A percentile compares a stretch with the other conserved stretches of the same genome.
Conservation (phyloP, 2,888 invertebrate species). For the Morpho deidamia region DNA sequence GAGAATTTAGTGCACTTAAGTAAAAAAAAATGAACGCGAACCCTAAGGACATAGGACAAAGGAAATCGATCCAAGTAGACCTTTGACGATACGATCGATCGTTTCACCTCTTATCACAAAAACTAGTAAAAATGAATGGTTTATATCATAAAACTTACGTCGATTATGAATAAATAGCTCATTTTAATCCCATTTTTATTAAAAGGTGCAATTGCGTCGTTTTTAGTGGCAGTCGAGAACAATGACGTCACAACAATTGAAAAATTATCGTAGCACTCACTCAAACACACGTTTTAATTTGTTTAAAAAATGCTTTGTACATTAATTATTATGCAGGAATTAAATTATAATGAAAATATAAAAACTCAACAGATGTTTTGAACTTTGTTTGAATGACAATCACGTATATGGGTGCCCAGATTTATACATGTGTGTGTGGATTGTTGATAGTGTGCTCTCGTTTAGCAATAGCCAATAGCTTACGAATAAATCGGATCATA, state of each 20-base stretch:
- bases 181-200: conserved; percentile 73
- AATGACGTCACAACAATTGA: conserved; percentile 78
- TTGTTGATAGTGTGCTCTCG: conserved; percentile 10
- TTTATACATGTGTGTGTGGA: conserved; percentile 35
- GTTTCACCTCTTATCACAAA: conserved; percentile 1
- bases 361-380: conserved; percentile 72
- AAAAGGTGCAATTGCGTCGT: conserved; percentile 81
- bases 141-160: conserved; percentile 45
- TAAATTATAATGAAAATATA: conserved; percentile 63
- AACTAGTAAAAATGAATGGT: neutral
- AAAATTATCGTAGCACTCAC: conserved; percentile 53
- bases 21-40: conserved; percentile 15
- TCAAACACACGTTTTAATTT: conserved; percentile 36
- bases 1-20: no score
- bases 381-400: conserved; percentile 53
- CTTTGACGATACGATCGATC: conserved; percentile 30
- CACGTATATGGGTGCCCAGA: conserved; percentile 18
- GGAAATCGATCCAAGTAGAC: conserved; percentile 63
- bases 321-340: conserved; percentile 16
- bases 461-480: no score
- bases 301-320: conserved; percentile 28
- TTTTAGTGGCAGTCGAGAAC: conserved; percentile 74
- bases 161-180: conserved; percentile 58
- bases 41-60: conserved; percentile 66
- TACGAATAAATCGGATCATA: conserved; percentile 9